phyloP scores from a whole-genome alignment of 2,888 invertebrate genomes.

The Ernsta delagoae region DNA sequence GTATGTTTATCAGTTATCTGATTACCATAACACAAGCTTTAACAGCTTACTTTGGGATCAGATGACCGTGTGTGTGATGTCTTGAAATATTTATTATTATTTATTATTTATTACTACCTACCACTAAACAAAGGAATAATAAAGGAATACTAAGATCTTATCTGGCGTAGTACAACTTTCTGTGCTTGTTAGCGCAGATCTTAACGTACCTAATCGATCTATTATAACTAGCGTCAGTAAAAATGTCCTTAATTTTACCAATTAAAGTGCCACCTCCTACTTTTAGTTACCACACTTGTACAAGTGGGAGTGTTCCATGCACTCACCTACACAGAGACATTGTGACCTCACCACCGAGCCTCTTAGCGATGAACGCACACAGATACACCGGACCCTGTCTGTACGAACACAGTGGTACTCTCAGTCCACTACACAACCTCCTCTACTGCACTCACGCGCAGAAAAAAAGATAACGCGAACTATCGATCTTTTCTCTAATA shows the following conservation, averaged over 20 bases:
- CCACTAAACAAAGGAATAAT: no score
- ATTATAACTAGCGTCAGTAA: no score
- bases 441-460: slow-evolving; percentile 84
- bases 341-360: slow-evolving; percentile 65
- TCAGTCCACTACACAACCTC: slow-evolving; percentile 82
- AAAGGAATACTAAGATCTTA: no score
- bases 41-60: no score
- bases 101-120: no score
- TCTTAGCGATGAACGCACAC: slow-evolving; percentile 72
- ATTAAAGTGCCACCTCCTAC: slow-evolving; percentile 49
- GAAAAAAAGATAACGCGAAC: slow-evolving; percentile 83
- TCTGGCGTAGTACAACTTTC: no score
- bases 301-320: slow-evolving; percentile 76
- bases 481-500: slow-evolving; percentile 81
- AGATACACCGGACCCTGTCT: slow-evolving; percentile 56
- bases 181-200: no score
- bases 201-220: no score
- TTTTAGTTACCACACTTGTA: slow-evolving; percentile 60
- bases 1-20: no score
- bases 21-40: no score
- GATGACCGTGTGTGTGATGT: no score
- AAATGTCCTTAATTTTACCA: slow-evolving; percentile 17
- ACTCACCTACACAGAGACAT: slow-evolving; percentile 70
- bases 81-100: no score
- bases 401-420: slow-evolving; percentile 80